Base-by-base conservation (phyloP, 2,888 invertebrate species). In the Nematopogon swammerdamellus region DNA sequence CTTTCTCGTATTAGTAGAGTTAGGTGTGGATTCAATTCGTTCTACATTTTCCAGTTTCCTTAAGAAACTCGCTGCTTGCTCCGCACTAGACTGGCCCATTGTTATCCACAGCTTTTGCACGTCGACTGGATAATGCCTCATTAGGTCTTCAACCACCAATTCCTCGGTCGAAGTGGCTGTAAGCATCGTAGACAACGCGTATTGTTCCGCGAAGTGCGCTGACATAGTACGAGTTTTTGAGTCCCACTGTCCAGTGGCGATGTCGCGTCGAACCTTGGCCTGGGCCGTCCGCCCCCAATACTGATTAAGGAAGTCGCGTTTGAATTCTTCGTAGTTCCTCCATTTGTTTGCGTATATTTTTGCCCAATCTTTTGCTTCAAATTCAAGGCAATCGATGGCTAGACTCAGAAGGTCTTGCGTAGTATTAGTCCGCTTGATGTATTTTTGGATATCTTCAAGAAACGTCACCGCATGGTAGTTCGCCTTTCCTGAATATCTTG, bases 271-370 rank as follows among this genome's bases (percentile, higher is more conserved):
- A 6, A 49, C 19, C 6, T 20, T 17, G 3, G 5, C 29, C 30
- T 49, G 49, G 1, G 14, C 49, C 10, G 10, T 29, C 2, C 25
- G 17, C 6, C 49, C 49, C 49, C 49, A 49, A 49, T 36, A 49
- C 19, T 18, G 19, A 2, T 45, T n/a, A 1, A 49, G 30, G 19
- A 49, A 49, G 14, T 49, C 49, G 2, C 11, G 11, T 19, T 49
- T 29, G 18, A 49, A 49, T 14, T 45, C 36, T 14, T 30, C 29
- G n/a, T 18, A 49, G 8, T 14, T 45, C 2, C 6, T 17, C 49
- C 49, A 49, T 8, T 20, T 6, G 1, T 16, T 36, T 45, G 14
- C 2, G 19, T 29, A 49, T 17, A 49, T 29, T 19, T 19, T 4
- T 3, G 45, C 10, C 49, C 49, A 49, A 16, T 49, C 30, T 16